These are phyloP conservation scores for Spermophilus dauricus DNA, from an alignment of 2,113 vertebrate genomes.

Conservation along the genomic window DNA sequence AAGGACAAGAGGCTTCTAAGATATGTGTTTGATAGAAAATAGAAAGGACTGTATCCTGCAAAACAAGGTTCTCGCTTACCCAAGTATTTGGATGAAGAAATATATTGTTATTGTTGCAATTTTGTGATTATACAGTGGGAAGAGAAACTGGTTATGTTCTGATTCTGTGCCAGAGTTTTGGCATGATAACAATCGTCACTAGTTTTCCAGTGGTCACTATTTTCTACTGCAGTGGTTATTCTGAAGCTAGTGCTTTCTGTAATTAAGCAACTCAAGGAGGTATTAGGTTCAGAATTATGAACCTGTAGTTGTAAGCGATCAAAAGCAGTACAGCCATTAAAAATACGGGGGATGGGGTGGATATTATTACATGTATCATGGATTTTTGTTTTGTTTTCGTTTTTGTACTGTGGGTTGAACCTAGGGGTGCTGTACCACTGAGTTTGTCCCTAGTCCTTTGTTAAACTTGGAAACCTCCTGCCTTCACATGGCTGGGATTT, in stretches of 20 bases:
- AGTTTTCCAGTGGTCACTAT: not conserved
- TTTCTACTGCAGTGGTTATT: not conserved
- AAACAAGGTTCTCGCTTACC: not conserved
- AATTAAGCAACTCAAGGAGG: constrained; percentile 64
- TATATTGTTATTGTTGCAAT: not conserved
- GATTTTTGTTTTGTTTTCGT: not conserved
- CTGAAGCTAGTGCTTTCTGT: constrained; percentile 65
- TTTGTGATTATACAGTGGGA: no score
- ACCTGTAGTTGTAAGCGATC: constrained; percentile 52
- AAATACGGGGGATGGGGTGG: constrained; percentile 28
- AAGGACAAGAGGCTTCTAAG: not conserved
- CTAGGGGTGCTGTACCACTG: no score
- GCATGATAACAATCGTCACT: not conserved
- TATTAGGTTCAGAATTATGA: constrained; percentile 59
- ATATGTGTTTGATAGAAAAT: not conserved
- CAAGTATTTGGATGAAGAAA: not conserved
- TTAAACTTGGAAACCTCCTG: no score
- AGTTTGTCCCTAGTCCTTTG: no score
- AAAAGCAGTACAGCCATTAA: constrained; percentile 61
- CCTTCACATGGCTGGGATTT: no score
- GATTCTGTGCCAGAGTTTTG: not conserved
- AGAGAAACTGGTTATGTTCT: not conserved
- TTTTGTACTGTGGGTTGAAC: not conserved
- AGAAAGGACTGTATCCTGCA: not conserved
- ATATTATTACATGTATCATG: not conserved